phyloP scores from a whole-genome alignment of 2,113 vertebrate genomes.

The Chauna torquata region DNA sequence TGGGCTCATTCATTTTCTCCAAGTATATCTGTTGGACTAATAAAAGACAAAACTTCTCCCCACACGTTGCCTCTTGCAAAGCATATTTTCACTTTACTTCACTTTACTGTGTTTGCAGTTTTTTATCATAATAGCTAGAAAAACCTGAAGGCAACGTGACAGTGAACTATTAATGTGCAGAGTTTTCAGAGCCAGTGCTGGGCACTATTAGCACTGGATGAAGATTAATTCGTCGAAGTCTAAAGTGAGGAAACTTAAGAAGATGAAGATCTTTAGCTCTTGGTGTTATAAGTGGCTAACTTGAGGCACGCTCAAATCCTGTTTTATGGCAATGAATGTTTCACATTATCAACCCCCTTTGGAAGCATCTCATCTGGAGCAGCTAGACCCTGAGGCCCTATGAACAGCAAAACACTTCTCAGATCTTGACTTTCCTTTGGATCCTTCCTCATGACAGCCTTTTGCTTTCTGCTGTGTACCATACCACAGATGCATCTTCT shows the following conservation, averaged over 20 bases:
- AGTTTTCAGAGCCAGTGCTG: not conserved
- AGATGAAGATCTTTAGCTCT: not conserved
- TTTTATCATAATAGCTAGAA: not conserved
- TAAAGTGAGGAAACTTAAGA: not conserved
- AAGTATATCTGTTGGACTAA: not conserved
- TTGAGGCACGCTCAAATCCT: not conserved
- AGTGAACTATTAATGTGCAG: not conserved
- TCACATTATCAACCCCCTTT: not conserved
- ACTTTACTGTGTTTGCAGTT: not conserved
- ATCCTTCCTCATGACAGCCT: slow-evolving; percentile 11
- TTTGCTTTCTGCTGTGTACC: slow-evolving; percentile 8
- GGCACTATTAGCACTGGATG: not conserved
- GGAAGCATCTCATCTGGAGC: slow-evolving; percentile 34
- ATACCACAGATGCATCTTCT: slow-evolving; percentile 2
- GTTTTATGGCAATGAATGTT: slow-evolving; percentile 22
- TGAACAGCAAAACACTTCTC: slow-evolving; percentile 28
- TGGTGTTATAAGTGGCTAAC: not conserved
- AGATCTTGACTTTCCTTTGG: slow-evolving; percentile 37
- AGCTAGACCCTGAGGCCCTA: slow-evolving; percentile 33
- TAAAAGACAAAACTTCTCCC: not conserved
- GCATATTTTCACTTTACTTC: not conserved
- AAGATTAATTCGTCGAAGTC: not conserved
- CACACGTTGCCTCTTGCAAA: not conserved
- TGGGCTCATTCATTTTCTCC: not conserved
- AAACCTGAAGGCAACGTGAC: not conserved